These are phyloP conservation scores for Poecilia latipinna DNA, from an alignment of 2,113 vertebrate genomes.

Conservation along the genomic window DNA sequence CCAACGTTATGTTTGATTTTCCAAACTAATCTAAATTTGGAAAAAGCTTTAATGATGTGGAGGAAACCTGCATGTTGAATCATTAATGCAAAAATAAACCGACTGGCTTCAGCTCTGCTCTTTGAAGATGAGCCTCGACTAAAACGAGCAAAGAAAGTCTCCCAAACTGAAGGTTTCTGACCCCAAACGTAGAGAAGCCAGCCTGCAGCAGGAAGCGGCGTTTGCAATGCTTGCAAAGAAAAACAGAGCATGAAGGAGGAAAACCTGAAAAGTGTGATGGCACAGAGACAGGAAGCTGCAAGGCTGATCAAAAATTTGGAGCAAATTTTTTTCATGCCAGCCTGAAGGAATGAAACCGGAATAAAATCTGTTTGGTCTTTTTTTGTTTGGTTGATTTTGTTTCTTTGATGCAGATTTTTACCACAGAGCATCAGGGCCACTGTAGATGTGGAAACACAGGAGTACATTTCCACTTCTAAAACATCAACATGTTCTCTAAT, in stretches of 20 bases:
- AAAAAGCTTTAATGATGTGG: too few species aligned
- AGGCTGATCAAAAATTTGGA: conserved; percentile 61
- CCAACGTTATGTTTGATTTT: too few species aligned
- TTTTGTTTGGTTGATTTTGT: conserved; percentile 27
- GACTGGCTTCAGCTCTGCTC: neutral
- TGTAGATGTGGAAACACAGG: too few species aligned
- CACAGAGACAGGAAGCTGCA: conserved; percentile 30
- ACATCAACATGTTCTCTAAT: too few species aligned
- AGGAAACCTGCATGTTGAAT: too few species aligned
- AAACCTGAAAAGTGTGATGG: conserved; percentile 5
- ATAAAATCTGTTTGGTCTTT: conserved; percentile 17
- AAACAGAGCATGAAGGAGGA: neutral
- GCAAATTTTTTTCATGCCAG: conserved; percentile 61
- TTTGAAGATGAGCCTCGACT: neutral
- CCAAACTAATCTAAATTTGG: too few species aligned
- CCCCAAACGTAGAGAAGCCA: neutral
- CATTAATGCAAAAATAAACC: too few species aligned
- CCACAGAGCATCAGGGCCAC: too few species aligned
- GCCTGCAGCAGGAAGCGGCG: neutral
- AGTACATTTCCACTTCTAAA: too few species aligned
- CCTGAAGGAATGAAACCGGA: conserved; percentile 18
- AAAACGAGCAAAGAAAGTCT: too few species aligned
- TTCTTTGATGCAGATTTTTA: conserved; percentile 12
- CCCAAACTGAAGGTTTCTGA: neutral
- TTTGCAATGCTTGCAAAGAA: neutral